These are phyloP conservation scores for Haliaeetus leucogaster DNA, from an alignment of 2,113 vertebrate species.

Conservation along the genomic window DNA sequence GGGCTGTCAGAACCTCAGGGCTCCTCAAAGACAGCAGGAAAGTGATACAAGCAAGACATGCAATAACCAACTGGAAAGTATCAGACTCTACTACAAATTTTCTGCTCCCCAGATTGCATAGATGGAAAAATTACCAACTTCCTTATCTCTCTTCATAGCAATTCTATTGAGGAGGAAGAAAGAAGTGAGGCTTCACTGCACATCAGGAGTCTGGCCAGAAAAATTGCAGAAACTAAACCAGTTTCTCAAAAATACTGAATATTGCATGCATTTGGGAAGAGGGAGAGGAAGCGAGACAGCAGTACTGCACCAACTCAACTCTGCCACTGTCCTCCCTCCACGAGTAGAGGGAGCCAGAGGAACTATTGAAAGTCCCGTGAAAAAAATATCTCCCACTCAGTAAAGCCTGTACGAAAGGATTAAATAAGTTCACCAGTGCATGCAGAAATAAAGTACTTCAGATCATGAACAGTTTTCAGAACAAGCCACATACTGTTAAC, in stretches of 20 bases:
- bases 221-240: not conserved
- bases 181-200: not conserved
- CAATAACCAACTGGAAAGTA: not conserved
- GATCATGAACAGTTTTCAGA: not conserved
- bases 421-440: not conserved
- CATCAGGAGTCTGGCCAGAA: not conserved
- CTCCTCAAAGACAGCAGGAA: not conserved
- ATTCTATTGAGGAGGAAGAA: not conserved
- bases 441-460: not conserved
- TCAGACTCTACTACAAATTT: not conserved
- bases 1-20: not conserved
- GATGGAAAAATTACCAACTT: not conserved
- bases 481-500: not conserved
- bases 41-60: not conserved
- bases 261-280: not conserved
- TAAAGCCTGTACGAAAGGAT: not conserved
- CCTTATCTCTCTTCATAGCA: not conserved
- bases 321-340: not conserved
- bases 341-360: not conserved
- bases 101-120: not conserved
- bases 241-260: not conserved
- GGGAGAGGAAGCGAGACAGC: not conserved
- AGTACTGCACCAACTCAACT: not conserved
- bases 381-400: not conserved
- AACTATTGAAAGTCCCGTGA: not conserved